A percentile compares a stretch with the other conserved stretches of the same genome.
These are phyloP conservation scores for Lepisosteus osseus DNA, from an alignment of 2,113 vertebrate species.

Conservation along the genomic window DNA sequence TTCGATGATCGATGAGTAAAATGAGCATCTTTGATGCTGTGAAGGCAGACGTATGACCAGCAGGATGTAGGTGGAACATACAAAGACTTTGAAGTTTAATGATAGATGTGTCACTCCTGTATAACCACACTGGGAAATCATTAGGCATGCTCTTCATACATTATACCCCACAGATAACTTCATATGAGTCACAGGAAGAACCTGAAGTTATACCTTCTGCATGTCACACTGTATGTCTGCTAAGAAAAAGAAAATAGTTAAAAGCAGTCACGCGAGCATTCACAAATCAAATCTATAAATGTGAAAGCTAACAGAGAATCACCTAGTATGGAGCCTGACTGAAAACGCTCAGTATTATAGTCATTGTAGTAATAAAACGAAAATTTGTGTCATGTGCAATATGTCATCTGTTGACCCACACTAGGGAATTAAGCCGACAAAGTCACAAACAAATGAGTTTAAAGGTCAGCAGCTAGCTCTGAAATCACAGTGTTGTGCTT, in stretches of 20 bases:
- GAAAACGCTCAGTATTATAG: no score
- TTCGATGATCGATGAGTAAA: not conserved
- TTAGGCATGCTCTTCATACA: not conserved
- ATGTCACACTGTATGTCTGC: no score
- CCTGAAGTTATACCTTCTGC: no score
- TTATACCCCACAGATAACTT: not conserved
- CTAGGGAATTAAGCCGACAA: not conserved
- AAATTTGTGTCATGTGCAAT: no score
- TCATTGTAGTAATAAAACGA: no score
- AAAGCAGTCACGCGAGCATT: no score
- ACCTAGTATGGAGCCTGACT: no score
- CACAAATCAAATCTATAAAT: no score
- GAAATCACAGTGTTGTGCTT: not conserved
- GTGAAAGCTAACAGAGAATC: no score
- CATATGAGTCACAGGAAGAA: not conserved
- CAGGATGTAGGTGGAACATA: constrained; percentile 9
- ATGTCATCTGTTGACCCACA: no score
- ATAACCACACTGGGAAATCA: not conserved
- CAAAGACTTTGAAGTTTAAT: not conserved
- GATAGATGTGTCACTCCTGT: not conserved
- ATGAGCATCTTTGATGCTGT: not conserved
- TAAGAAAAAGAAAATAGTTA: no score
- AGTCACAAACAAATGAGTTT: not conserved
- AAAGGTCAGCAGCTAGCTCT: not conserved
- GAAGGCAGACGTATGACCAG: not conserved